A percentile compares a stretch with the other conserved stretches of the same genome.
Evolutionary conservation across 2,888 invertebrate species (phyloP).

Genomic region (Bombylius discolor): DNA sequence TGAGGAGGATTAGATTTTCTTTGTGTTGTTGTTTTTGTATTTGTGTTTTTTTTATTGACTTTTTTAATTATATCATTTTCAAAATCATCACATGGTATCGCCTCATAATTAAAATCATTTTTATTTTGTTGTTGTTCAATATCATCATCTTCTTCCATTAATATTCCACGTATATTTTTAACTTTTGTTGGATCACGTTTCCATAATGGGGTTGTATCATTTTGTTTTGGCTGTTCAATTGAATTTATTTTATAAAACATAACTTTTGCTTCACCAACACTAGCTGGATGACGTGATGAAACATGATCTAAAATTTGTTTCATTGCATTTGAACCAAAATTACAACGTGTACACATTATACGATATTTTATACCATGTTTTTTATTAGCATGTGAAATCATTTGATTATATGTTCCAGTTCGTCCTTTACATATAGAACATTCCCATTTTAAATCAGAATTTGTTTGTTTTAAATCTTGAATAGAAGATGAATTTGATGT

Average conservation of each 20-base stretch:
- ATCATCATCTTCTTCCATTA: constrained; percentile 40
- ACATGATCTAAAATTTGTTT: constrained; percentile 49
- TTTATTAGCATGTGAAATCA: constrained; percentile 15
- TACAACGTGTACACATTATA: constrained; percentile 57
- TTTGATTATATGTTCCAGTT: constrained; percentile 14
- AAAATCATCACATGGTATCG: too few relatives aligned
- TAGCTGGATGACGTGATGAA: constrained; percentile 41
- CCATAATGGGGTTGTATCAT: constrained; percentile 41
- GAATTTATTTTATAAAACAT: constrained; percentile 5
- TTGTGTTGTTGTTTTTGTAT: too few relatives aligned
- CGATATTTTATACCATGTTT: constrained; percentile 52
- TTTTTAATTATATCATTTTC: too few relatives aligned
- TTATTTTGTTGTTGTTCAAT: not conserved
- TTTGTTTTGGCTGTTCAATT: not conserved
- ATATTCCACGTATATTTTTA: constrained; percentile 46
- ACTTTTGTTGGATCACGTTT: constrained; percentile 40
- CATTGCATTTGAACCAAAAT: constrained; percentile 42
- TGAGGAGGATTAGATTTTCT: too few relatives aligned
- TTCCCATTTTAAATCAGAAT: constrained; percentile 13
- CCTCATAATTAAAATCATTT: not conserved
- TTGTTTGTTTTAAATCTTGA: not conserved
- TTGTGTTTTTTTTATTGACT: too few relatives aligned
- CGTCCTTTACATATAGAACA: constrained; percentile 21
- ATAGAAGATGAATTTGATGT: constrained; percentile 4
- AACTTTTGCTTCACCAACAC: constrained; percentile 13